Percentiles rank a stretch among this genome's conserved stretches.
Conservation (phyloP, 2,113 vertebrate genomes). For the Passer montanus region DNA sequence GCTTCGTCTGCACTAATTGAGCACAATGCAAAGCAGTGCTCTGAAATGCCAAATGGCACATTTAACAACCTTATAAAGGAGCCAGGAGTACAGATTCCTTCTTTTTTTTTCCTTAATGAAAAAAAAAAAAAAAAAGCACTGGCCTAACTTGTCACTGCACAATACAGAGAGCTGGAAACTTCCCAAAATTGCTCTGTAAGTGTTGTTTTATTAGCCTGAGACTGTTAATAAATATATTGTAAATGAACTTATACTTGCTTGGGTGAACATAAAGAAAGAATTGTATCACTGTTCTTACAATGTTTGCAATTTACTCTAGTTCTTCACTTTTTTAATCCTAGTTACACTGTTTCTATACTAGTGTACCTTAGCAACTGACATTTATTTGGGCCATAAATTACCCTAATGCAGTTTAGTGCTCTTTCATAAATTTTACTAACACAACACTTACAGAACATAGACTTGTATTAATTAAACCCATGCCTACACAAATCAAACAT, state of each 20-base stretch:
- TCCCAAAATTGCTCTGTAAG: slow-evolving; percentile 44
- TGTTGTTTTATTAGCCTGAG: slow-evolving; percentile 52
- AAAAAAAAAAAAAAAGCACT: slow-evolving; percentile 16
- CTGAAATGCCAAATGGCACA: slow-evolving; percentile 50
- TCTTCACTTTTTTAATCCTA: slow-evolving; percentile 38
- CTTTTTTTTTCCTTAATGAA: slow-evolving; percentile 31
- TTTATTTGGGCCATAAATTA: slow-evolving; percentile 75
- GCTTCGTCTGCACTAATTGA: slow-evolving; percentile 55
- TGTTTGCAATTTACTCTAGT: slow-evolving; percentile 28
- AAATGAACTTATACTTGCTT: slow-evolving; percentile 56
- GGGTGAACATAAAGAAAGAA: slow-evolving; percentile 46
- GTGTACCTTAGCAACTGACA: slow-evolving; percentile 50
- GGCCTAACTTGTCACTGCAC: slow-evolving; percentile 30
- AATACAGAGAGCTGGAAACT: slow-evolving; percentile 52
- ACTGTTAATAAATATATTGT: slow-evolving; percentile 63
- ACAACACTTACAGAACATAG: slow-evolving; percentile 21
- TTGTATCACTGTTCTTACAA: slow-evolving; percentile 29
- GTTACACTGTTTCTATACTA: slow-evolving; percentile 50
- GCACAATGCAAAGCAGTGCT: slow-evolving; percentile 58
- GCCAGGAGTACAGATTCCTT: slow-evolving; percentile 27
- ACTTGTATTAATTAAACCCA: slow-evolving; percentile 58
- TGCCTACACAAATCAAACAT: slow-evolving; percentile 54
- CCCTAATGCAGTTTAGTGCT: slow-evolving; percentile 52
- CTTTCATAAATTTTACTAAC: slow-evolving; percentile 69
- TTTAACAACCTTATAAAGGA: slow-evolving; percentile 71